Conservation (phyloP, 37 sponge, comb jelly and placozoan genomes). For the Spongilla lacustris region DNA sequence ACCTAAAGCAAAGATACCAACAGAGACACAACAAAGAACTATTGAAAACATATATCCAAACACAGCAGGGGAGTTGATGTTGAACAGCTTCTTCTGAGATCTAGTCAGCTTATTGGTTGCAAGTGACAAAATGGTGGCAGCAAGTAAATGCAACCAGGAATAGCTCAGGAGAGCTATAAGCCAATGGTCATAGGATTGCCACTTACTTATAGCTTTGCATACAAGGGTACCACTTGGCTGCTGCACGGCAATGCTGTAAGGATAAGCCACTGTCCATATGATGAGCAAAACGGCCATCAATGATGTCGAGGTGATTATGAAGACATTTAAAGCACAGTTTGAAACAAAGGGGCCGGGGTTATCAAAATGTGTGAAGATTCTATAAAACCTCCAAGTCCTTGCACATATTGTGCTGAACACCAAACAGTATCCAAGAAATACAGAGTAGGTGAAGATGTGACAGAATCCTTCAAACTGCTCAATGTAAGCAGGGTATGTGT, state of each 20-base stretch:
- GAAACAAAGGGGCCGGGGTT: conserved; percentile 30
- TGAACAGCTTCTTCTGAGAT: not conserved
- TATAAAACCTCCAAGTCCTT: conserved; percentile 41
- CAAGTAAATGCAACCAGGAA: not conserved
- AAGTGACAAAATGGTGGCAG: not conserved
- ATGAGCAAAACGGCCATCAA: not conserved
- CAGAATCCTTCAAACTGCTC: not conserved
- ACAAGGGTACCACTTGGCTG: not conserved
- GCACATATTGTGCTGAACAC: not conserved
- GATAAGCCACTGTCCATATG: not conserved
- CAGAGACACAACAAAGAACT: not conserved
- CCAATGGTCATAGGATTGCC: not conserved
- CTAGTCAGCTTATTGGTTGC: not conserved
- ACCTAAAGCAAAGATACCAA: not conserved
- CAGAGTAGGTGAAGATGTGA: not conserved
- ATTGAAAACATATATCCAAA: not conserved
- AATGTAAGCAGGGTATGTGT: not conserved
- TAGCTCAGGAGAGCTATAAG: not conserved
- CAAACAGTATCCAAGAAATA: conserved; percentile 12
- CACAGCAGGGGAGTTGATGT: not conserved
- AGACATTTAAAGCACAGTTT: not conserved
- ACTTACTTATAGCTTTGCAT: not conserved
- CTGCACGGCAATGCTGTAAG: not conserved
- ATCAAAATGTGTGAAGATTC: conserved; percentile 33
- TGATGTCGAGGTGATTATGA: not conserved